Evolutionary conservation across 2,888 invertebrate genomes (phyloP).

Genomic region (Liodrosophila aerea): DNA sequence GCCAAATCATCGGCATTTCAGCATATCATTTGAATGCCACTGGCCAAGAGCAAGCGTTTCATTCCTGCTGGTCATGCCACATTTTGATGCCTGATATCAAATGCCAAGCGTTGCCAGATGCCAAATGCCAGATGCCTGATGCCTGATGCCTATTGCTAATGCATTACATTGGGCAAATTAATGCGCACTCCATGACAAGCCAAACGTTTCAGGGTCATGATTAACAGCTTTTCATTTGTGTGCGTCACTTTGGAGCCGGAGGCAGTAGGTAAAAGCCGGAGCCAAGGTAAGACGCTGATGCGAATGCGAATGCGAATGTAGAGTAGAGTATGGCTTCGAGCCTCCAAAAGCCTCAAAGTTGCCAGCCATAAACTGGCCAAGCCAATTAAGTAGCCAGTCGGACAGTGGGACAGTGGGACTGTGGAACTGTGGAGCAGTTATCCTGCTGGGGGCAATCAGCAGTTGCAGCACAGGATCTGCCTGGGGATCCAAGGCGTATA

Average conservation of each 20-base stretch:
- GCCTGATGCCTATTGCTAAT: conserved; percentile 46
- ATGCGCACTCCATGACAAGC: conserved; percentile 66
- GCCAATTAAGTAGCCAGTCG: conserved; percentile 46
- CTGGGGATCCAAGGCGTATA: conserved; percentile 50
- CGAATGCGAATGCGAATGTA: too few species aligned
- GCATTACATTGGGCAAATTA: conserved; percentile 53
- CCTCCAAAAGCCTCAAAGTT: conserved; percentile 13
- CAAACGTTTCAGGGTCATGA: conserved; percentile 53
- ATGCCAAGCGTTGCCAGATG: conserved; percentile 9
- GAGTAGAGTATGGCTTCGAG: too few species aligned
- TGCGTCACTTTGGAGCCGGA: conserved; percentile 27
- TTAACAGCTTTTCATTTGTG: conserved; percentile 61
- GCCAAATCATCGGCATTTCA: conserved; percentile 40
- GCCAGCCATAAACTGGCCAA: conserved; percentile 36
- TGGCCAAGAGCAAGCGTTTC: conserved; percentile 2
- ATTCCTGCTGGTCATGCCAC: conserved; percentile 66
- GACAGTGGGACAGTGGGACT: conserved; percentile 8
- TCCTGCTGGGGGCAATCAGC: conserved; percentile 35
- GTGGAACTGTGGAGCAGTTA: neutral
- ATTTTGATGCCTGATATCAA: conserved; percentile 13
- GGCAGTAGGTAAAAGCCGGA: neutral
- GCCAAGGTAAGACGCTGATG: conserved; percentile 35
- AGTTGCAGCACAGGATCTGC: conserved; percentile 37
- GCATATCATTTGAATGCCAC: conserved; percentile 55
- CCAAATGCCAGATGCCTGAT: conserved; percentile 16